Percentiles rank a stretch among this genome's conserved stretches.
phyloP scores from a whole-genome alignment of 1,140 invertebrate genomes.

The Mizuhopecten yessoensis region DNA sequence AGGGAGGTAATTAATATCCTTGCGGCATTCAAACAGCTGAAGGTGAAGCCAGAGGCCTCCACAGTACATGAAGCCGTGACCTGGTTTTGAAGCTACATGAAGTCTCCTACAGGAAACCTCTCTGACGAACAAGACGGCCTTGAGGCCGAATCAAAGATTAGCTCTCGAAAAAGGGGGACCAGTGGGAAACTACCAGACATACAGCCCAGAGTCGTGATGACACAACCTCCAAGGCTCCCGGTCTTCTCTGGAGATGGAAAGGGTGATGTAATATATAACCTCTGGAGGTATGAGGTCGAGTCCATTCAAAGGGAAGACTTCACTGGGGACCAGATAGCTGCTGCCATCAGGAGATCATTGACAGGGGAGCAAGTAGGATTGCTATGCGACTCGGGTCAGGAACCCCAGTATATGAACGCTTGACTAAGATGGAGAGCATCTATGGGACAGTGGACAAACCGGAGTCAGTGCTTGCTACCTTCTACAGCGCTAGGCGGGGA shows the following conservation, averaged over 20 bases:
- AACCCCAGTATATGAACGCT: no score
- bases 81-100: neutral
- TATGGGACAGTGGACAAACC: no score
- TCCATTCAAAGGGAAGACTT: constrained; percentile 34
- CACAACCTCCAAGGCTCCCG: constrained; percentile 1
- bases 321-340: neutral
- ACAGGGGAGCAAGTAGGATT: constrained; percentile 41
- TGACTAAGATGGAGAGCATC: no score
- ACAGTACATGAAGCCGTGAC: neutral
- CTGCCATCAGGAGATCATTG: neutral
- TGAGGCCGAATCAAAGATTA: no score
- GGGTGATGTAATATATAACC: constrained; percentile 42
- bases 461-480: no score
- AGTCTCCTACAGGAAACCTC: neutral
- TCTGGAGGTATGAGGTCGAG: constrained; percentile 50
- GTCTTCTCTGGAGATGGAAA: constrained; percentile 48
- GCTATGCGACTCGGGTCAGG: no score
- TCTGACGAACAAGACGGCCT: no score
- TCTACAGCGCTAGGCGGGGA: no score
- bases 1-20: neutral
- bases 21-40: neutral
- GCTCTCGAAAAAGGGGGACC: no score
- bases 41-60: neutral
- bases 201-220: neutral
- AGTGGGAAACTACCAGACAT: neutral